Evolutionary conservation across 2,797 vertebrate genomes (phyloP), one percentile per base, ranked within the genome.

Genomic region (Botia almorhae): DNA sequence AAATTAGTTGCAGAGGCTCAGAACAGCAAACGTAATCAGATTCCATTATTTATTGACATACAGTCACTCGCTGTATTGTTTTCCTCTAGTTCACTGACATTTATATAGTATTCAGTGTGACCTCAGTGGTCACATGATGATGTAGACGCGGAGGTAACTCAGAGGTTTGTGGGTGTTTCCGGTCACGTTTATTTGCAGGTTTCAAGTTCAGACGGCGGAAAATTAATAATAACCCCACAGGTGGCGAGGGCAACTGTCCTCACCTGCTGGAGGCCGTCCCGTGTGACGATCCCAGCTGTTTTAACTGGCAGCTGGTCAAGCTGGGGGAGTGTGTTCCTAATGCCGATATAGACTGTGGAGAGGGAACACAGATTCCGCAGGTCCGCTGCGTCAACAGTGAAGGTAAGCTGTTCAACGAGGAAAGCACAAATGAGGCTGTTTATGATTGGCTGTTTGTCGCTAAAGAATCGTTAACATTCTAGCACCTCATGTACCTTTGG

Each of bases 241-340:
- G 96, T 14, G 94, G 93, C 0, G 93, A 93, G 0, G 96, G 95
- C 17, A 97, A 91, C 92, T 99, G 98, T 82, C 96, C 97, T 1
- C 96, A 99, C 87, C 93, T 98, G 63, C 89, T 96, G 89, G 98
- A 99, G 93, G 96, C 96, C 50, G 93, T 98, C 81, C 96, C 97
- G 0, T 99, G 98, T 74, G 98, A 99, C 3, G 96, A 98, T 46
- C 97, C 98, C 11, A 93, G 92, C 14, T 99, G 98, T 83, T 96
- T 94, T 4, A 89, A 93, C 63, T 99, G 98, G 98, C 93, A 90
- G 58, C 89, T 96, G 48, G 78, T 90, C 6, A 87, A 91, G 43
- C 89, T 98, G 29, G 95, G 95, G 43, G 91, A 91, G 61, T 99
- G 98, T 26, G 76, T 95, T 43, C 96, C 97, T 0, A 94, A 92